phyloP scores from a whole-genome alignment of 2,888 invertebrate genomes.

The Furcula furcula region DNA sequence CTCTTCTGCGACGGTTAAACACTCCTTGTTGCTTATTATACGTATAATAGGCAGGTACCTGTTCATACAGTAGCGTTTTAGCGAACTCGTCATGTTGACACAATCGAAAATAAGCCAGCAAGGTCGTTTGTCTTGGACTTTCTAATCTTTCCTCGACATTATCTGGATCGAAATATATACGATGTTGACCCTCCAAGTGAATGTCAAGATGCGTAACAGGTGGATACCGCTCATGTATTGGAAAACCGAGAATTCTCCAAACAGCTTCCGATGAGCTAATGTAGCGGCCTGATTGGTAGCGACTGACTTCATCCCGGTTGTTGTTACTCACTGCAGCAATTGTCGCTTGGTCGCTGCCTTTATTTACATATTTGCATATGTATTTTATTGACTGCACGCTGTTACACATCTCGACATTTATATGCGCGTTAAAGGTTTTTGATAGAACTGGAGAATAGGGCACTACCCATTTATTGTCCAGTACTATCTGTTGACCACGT shows the following conservation, averaged over 20 bases:
- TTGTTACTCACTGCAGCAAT: not conserved
- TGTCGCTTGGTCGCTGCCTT: slow-evolving; percentile 1
- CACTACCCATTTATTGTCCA: no score
- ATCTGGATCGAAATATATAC: not conserved
- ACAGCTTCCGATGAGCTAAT: slow-evolving; percentile 1
- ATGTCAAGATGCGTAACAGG: not conserved
- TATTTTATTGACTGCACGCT: not conserved
- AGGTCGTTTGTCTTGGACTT: slow-evolving; percentile 1
- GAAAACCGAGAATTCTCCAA: not conserved
- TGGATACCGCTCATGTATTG: not conserved
- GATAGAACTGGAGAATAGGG: no score
- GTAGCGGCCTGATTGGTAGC: slow-evolving; percentile 1
- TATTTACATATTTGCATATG: not conserved
- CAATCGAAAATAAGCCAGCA: not conserved
- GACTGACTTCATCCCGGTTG: not conserved
- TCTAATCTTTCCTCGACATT: not conserved
- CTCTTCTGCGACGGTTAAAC: not conserved
- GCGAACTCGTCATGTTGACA: slow-evolving; percentile 2
- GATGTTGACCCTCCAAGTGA: not conserved
- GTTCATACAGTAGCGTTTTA: not conserved
- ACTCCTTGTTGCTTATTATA: no score
- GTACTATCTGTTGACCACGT: no score
- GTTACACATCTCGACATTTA: no score
- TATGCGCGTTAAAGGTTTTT: no score
- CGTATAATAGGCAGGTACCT: slow-evolving; percentile 4